phyloP scores from a whole-genome alignment of 2,113 vertebrate species.

The Psilopogon haemacephalus region DNA sequence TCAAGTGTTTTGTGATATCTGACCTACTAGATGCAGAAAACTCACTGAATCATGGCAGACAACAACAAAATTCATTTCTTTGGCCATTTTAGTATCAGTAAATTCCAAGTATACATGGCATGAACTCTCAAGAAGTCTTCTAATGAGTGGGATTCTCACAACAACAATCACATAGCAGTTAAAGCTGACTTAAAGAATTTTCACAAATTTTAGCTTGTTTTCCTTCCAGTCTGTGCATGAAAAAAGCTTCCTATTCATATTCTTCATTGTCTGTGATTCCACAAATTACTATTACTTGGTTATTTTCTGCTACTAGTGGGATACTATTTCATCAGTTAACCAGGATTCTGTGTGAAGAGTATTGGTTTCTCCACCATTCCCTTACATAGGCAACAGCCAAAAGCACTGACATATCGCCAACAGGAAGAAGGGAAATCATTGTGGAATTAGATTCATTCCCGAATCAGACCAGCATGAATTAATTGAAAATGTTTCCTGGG shows the following conservation, averaged over 20 bases:
- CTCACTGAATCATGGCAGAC: background rate
- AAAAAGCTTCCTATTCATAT: background rate
- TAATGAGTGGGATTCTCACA: background rate
- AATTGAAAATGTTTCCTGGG: background rate
- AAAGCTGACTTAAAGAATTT: background rate
- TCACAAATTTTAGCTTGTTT: background rate
- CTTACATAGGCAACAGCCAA: background rate
- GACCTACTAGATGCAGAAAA: background rate
- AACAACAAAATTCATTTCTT: background rate
- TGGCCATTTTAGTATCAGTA: background rate
- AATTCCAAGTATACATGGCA: background rate
- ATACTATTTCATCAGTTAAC: background rate
- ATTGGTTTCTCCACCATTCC: background rate
- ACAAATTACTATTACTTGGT: background rate
- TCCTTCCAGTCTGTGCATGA: background rate
- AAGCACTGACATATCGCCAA: background rate
- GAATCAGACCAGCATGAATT: background rate
- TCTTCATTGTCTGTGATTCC: background rate
- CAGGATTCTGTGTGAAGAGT: background rate
- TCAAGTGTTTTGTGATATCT: background rate
- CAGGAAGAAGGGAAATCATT: background rate
- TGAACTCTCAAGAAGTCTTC: background rate
- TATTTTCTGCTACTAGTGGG: background rate
- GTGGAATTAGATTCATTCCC: background rate
- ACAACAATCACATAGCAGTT: background rate